Evolutionary conservation across 2,797 vertebrate species (phyloP).

Genomic region (Hydrophis major): DNA sequence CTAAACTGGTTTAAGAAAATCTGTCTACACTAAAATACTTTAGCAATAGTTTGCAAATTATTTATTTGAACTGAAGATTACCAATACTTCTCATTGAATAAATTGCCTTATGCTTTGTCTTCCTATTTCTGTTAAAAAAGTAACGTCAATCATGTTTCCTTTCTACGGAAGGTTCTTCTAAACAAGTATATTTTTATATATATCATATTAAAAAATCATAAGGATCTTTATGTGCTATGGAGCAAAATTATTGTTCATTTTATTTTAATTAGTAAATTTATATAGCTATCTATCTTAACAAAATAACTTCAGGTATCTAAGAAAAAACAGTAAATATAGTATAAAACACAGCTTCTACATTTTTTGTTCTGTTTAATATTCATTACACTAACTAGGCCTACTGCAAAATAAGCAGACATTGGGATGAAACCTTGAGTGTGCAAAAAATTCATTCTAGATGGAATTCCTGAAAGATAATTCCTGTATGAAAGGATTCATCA

Average conservation of each 20-base stretch:
- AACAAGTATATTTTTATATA: not conserved
- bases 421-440: not conserved
- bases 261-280: not conserved
- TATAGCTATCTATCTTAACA: not conserved
- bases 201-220: not conserved
- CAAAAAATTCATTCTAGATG: slow-evolving; percentile 7
- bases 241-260: not conserved
- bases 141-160: not conserved
- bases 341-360: not conserved
- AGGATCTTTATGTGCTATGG: not conserved
- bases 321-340: not conserved
- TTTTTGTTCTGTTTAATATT: slow-evolving; percentile 7
- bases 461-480: slow-evolving; percentile 11
- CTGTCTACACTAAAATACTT: not conserved
- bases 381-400: not conserved
- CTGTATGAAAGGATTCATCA: slow-evolving; percentile 15
- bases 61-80: not conserved
- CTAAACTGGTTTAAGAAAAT: not conserved
- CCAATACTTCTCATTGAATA: not conserved
- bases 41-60: not conserved
- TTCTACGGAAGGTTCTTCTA: not conserved
- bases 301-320: not conserved
- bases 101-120: not conserved
- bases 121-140: not conserved
- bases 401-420: slow-evolving; percentile 7